Conservation (phyloP, 2,797 vertebrate species). For the Lindbergichthys nudifrons region DNA sequence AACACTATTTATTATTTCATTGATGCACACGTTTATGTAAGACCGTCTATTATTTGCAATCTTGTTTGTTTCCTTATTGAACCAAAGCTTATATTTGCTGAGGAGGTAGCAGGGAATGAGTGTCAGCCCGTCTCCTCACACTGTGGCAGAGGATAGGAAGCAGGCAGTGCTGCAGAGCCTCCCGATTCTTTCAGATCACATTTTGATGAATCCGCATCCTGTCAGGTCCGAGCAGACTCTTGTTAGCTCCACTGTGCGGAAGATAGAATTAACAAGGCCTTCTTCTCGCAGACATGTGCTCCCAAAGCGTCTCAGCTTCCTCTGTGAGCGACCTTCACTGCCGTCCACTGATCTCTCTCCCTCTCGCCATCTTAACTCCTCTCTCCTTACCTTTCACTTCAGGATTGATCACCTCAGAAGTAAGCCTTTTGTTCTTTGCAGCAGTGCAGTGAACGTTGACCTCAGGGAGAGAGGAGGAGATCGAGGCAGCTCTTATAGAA, state of each 20-base stretch:
- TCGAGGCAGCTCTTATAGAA: slow-evolving; percentile 53
- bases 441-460: slow-evolving; percentile 62
- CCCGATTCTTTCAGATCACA: slow-evolving; percentile 30
- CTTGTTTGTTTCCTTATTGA: slow-evolving; percentile 19
- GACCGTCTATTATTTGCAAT: slow-evolving; percentile 6
- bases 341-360: background rate
- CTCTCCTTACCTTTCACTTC: slow-evolving; percentile 59
- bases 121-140: background rate
- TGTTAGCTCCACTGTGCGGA: slow-evolving; percentile 15
- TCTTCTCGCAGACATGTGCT: slow-evolving; percentile 7
- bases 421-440: slow-evolving; percentile 68
- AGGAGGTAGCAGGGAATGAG: background rate
- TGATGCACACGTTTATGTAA: background rate
- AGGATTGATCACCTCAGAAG: slow-evolving; percentile 78
- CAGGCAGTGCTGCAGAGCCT: slow-evolving; percentile 22
- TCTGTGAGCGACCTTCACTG: slow-evolving; percentile 60
- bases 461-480: slow-evolving; percentile 60
- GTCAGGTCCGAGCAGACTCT: slow-evolving; percentile 43
- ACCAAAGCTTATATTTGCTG: slow-evolving; percentile 36
- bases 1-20: background rate
- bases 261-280: slow-evolving; percentile 33
- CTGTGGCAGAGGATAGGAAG: slow-evolving; percentile 22
- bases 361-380: slow-evolving; percentile 35
- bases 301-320: slow-evolving; percentile 14
- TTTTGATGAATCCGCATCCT: slow-evolving; percentile 62